Base-by-base conservation (phyloP, 2,113 vertebrate species). In the Bathybates hornii region DNA sequence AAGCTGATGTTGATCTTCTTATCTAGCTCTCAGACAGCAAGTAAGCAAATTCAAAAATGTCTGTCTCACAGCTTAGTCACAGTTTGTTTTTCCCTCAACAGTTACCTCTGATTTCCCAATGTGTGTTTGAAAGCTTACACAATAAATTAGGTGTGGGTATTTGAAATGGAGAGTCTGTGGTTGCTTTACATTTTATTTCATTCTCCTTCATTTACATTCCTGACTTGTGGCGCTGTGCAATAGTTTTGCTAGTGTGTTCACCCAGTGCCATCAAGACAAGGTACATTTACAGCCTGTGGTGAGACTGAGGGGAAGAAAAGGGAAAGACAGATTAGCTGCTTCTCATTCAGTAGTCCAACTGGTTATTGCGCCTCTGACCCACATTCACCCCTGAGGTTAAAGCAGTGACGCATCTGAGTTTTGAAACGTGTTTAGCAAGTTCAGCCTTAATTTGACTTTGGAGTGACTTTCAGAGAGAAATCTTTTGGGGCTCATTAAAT, bases 401-500 rank as follows among this genome's bases (percentile, higher is more conserved):
- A 24, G 61, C 53, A 27, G 45, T 53, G 85, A 87, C 16, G 34
- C 89, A 61, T 63, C 54, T n/a, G 17, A 82, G 50, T 87, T 91
- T 27, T 63, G n/a, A 90, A 92, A 82, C 16, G 27, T 81, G 82
- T 82, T 89, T 59, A 34, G 43, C 29, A 52, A 89, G 61, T 83
- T 89, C 86, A 52, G 87, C 68, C 83, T 84, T 89, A 76, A 89
- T 89, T 80, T 91, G 84, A 93, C 93, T 93, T 92, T 89, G 84
- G 78, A 88, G 27, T 41, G 86, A 91, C 88, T 91, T 93, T 92
- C 79, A 86, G 57, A 38, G 82, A 53, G 38, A 81, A 89, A 54
- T 92, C 91, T 92, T 92, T 92, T 86, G 92, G 88, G 89, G 57
- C 91, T 93, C 90, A 92, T 92, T 92, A 91, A 92, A 93, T 83